phyloP scores from a whole-genome alignment of 2,113 vertebrate genomes.

The Ramphastos sulfuratus region DNA sequence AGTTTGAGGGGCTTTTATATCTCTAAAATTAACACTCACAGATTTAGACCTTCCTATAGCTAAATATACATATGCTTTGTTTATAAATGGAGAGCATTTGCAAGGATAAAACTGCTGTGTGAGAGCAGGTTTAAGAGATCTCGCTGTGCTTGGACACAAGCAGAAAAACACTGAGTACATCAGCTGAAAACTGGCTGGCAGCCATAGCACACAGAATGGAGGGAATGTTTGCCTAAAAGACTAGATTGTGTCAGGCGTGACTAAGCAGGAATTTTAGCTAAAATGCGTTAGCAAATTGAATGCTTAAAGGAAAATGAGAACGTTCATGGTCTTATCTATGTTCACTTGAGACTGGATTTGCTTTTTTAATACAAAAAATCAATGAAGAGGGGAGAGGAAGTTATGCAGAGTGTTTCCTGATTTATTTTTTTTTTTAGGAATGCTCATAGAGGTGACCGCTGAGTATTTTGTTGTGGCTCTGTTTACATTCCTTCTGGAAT shows the following conservation, averaged over 20 bases:
- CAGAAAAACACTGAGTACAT: neutral
- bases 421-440: neutral
- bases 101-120: slow-evolving; percentile 7
- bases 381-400: neutral
- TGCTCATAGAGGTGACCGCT: slow-evolving; percentile 20
- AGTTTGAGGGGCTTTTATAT: neutral
- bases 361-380: neutral
- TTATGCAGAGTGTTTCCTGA: neutral
- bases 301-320: slow-evolving; percentile 16
- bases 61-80: neutral
- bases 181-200: slow-evolving; percentile 17
- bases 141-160: neutral
- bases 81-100: neutral
- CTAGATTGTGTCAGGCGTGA: slow-evolving; percentile 54
- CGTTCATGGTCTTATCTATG: neutral
- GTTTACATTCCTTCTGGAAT: slow-evolving; percentile 22
- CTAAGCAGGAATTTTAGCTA: slow-evolving; percentile 54
- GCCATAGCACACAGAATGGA: slow-evolving; percentile 1
- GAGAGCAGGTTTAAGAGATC: slow-evolving; percentile 2
- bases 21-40: neutral
- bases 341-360: neutral
- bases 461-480: neutral
- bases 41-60: neutral
- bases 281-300: slow-evolving; percentile 21
- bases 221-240: slow-evolving; percentile 23